Conservation (phyloP, 2,797 vertebrate genomes). For the Huso huso region DNA sequence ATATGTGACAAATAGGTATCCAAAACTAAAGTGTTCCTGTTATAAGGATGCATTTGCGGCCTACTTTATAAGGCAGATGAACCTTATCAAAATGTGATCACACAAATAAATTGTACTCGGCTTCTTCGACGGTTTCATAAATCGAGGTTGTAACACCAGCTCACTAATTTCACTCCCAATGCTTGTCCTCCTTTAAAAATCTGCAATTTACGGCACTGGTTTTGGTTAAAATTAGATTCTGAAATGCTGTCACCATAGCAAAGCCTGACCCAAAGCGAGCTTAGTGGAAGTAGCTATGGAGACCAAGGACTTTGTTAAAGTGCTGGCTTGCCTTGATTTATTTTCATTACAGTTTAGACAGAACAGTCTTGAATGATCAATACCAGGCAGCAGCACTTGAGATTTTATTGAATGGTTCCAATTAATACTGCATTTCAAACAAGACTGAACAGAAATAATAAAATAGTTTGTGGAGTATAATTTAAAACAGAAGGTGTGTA, state of each 20-base stretch:
- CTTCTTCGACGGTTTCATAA: no score
- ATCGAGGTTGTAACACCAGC: no score
- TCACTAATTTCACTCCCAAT: no score
- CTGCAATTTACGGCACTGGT: neutral
- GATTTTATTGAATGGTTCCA: neutral
- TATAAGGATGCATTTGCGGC: no score
- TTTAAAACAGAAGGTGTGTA: no score
- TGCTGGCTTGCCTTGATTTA: neutral
- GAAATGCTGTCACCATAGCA: neutral
- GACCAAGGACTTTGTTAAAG: conserved; percentile 19
- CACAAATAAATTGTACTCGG: no score
- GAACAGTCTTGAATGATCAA: conserved; percentile 1
- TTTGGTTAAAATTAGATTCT: neutral
- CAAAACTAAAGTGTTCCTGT: no score
- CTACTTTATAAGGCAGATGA: no score
- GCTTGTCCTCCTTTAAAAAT: no score
- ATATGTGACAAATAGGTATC: no score
- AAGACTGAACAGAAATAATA: neutral
- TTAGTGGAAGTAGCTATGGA: conserved; percentile 32
- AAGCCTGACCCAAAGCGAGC: conserved; percentile 10
- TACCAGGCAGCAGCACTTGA: neutral
- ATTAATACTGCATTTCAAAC: neutral
- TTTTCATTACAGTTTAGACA: neutral
- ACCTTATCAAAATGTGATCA: no score
- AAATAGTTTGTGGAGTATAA: no score